Evolutionary conservation across 1,140 invertebrate genomes (phyloP).

Genomic region (Magallana angulata): DNA sequence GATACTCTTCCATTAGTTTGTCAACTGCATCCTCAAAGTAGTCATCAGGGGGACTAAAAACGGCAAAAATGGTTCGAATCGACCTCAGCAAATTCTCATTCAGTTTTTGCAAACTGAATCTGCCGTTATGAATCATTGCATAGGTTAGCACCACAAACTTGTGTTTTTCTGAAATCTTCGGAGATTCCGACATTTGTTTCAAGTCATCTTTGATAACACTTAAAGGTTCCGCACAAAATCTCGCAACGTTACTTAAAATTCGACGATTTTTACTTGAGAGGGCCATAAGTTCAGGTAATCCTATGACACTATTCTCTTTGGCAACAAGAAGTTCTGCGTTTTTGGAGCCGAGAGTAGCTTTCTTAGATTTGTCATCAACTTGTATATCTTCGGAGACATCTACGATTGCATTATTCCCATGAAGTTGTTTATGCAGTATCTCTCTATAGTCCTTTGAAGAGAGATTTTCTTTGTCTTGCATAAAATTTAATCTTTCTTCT

Average conservation of each 20-base stretch:
- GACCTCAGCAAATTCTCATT: slow-evolving; percentile 1
- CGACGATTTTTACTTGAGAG: not conserved
- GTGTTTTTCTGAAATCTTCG: not conserved
- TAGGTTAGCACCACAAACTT: slow-evolving; percentile 1
- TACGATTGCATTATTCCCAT: not conserved
- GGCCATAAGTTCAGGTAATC: not conserved
- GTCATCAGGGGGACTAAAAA: not conserved
- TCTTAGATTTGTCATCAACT: slow-evolving; percentile 12
- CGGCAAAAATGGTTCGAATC: not conserved
- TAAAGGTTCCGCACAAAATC: slow-evolving; percentile 18
- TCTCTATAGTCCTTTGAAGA: slow-evolving; percentile 8
- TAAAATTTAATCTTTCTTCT: not conserved
- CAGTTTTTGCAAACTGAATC: not conserved
- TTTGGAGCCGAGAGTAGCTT: not conserved
- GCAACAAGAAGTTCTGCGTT: slow-evolving; percentile 5
- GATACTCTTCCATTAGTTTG: not conserved
- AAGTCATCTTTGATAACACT: slow-evolving; percentile 16
- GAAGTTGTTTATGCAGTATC: not conserved
- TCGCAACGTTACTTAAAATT: not conserved
- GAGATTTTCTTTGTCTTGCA: slow-evolving; percentile 5
- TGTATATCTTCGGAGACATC: not conserved
- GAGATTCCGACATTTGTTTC: slow-evolving; percentile 21
- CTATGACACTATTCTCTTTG: slow-evolving; percentile 8
- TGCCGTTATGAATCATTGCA: slow-evolving; percentile 21
- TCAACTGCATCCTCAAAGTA: slow-evolving; percentile 7